These are phyloP conservation scores for Notodromas monacha DNA, from an alignment of 2,888 invertebrate species.

Conservation along the genomic window DNA sequence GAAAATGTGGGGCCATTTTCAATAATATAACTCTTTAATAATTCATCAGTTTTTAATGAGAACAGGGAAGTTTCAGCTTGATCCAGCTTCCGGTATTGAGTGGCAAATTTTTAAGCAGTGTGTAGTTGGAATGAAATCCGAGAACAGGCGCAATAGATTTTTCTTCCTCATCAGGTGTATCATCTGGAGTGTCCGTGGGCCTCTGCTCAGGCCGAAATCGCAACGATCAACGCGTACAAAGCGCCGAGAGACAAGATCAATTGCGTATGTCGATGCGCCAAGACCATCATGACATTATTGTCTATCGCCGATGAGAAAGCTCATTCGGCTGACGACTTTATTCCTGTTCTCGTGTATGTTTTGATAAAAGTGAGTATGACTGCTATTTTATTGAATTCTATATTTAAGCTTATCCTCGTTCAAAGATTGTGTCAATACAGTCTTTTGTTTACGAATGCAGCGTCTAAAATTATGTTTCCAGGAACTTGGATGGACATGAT, in stretches of 20 bases:
- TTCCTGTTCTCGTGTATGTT: constrained; percentile 81
- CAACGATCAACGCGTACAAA: constrained; percentile 58
- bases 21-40: too few species aligned
- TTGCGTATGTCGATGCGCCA: constrained; percentile 55
- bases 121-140: too few species aligned
- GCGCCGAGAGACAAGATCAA: constrained; percentile 55
- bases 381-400: neutral
- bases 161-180: constrained; percentile 23
- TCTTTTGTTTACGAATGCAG: too few species aligned
- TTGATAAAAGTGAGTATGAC: constrained; percentile 41
- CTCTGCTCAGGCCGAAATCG: constrained; percentile 61
- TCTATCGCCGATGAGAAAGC: constrained; percentile 33
- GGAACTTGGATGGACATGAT: too few species aligned
- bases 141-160: constrained; percentile 6
- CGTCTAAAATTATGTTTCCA: too few species aligned
- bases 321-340: constrained; percentile 65
- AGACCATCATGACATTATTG: constrained; percentile 69
- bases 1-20: too few species aligned
- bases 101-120: too few species aligned
- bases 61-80: neutral
- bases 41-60: constrained; percentile 8
- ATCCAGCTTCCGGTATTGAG: too few species aligned
- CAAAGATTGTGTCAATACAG: too few species aligned
- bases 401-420: constrained; percentile 6
- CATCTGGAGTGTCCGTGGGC: constrained; percentile 82